phyloP scores from a whole-genome alignment of 2,113 vertebrate species.

The Periophthalmodon schlosseri region DNA sequence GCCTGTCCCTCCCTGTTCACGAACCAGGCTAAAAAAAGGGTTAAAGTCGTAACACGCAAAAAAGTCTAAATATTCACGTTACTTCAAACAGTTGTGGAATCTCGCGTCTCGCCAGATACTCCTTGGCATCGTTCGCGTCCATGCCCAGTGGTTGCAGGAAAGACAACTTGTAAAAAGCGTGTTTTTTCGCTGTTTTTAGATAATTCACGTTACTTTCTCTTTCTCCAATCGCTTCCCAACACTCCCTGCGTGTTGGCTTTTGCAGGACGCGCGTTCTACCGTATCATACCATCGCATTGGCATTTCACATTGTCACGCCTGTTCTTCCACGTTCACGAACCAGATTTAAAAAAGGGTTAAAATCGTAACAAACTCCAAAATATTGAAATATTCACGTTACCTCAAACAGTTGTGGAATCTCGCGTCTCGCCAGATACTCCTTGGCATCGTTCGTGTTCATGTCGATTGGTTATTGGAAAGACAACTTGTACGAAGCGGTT shows the following conservation, averaged over 20 bases:
- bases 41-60: neutral
- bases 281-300: no score
- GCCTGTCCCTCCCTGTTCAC: neutral
- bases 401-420: constrained; percentile 97
- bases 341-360: neutral
- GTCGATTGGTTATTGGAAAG: constrained; percentile 30
- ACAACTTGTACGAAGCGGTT: constrained; percentile 39
- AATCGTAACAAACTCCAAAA: neutral
- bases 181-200: neutral
- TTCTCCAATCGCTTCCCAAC: neutral
- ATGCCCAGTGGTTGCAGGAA: constrained; percentile 66
- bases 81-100: constrained; percentile 98
- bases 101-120: constrained; percentile 91
- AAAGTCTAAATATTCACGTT: constrained; percentile 44
- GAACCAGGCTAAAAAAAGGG: neutral
- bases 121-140: constrained; percentile 92
- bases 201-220: constrained; percentile 19
- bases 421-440: constrained; percentile 91
- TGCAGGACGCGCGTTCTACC: no score
- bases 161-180: constrained; percentile 41
- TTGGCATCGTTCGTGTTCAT: constrained; percentile 93
- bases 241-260: no score
- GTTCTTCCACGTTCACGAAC: neutral
- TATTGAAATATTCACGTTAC: constrained; percentile 69
- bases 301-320: neutral